Conservation (phyloP, 2,888 invertebrate species). For the Ernsta delagoae region DNA sequence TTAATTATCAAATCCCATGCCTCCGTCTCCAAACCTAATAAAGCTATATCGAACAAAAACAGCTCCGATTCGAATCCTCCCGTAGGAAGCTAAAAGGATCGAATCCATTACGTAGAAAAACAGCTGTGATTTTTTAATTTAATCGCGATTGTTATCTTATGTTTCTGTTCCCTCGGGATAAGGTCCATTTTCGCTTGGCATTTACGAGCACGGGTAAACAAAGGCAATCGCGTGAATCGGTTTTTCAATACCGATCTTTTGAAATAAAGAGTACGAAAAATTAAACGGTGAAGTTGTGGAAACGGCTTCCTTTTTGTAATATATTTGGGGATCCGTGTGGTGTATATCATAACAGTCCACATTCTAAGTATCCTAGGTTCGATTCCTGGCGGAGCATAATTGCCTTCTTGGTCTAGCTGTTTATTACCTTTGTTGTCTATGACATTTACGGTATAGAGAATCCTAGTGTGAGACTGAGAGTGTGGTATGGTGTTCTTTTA, state of each 20-base stretch:
- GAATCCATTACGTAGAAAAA: conserved; percentile 45
- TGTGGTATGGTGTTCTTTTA: no score
- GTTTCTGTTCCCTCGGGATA: conserved; percentile 21
- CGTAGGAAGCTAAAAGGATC: conserved; percentile 32
- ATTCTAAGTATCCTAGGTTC: no score
- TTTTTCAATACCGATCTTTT: conserved; percentile 50
- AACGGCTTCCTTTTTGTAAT: conserved; percentile 32
- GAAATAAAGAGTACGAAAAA: conserved; percentile 51
- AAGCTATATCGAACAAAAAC: conserved; percentile 19
- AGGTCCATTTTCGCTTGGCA: conserved; percentile 15
- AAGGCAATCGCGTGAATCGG: conserved; percentile 51
- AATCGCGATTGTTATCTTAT: conserved; percentile 26
- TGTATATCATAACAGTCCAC: no score
- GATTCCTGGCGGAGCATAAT: no score
- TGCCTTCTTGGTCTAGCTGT: no score
- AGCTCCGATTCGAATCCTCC: background rate
- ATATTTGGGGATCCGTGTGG: no score
- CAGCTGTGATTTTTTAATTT: conserved; percentile 37
- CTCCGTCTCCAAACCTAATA: conserved; percentile 16
- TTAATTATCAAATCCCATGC: background rate
- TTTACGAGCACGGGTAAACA: conserved; percentile 47
- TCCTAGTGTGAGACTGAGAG: no score
- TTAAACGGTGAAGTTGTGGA: conserved; percentile 44
- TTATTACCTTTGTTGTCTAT: no score
- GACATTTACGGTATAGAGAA: no score